Evolutionary conservation across 2,888 invertebrate genomes (phyloP).

Genomic region (Caenorhabditis macrosperma): DNA sequence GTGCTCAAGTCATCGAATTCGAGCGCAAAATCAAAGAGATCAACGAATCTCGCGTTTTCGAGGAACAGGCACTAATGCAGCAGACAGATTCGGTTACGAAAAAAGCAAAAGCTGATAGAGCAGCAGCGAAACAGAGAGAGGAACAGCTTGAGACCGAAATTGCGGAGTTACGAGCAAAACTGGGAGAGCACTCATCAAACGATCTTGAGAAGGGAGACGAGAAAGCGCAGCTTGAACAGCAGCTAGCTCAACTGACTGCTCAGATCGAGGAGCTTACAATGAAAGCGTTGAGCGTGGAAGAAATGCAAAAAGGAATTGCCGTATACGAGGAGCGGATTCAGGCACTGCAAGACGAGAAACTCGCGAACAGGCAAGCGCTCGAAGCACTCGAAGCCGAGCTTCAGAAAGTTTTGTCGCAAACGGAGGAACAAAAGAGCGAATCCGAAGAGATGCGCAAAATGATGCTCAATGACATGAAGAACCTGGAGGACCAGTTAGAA

Average conservation of each 20-base stretch:
- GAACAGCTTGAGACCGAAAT: slow-evolving; percentile 2
- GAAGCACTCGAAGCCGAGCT: too few species aligned
- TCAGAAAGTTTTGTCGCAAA: neutral
- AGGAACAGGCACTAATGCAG: slow-evolving; percentile 31
- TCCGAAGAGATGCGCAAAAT: slow-evolving; percentile 4
- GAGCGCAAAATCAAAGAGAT: slow-evolving; percentile 9
- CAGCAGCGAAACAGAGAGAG: slow-evolving; percentile 18
- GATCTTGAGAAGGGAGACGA: neutral
- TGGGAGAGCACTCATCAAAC: too few species aligned
- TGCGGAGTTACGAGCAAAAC: slow-evolving; percentile 1
- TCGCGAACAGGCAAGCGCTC: neutral
- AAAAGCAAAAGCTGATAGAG: slow-evolving; percentile 25
- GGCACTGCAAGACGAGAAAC: neutral
- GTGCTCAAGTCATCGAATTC: neutral
- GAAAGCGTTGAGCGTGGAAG: slow-evolving; percentile 13
- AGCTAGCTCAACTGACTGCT: neutral
- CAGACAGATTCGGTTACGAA: slow-evolving; percentile 23
- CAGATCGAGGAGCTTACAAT: slow-evolving; percentile 17
- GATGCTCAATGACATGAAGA: slow-evolving; percentile 13
- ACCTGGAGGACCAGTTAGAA: neutral
- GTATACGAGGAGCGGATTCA: neutral
- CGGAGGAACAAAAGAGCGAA: neutral
- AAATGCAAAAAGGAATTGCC: neutral
- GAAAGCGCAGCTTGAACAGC: slow-evolving; percentile 1
- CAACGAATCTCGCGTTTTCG: slow-evolving; percentile 27